Evolutionary conservation across 2,113 vertebrate genomes (phyloP).

Genomic region (Barbus barbus): DNA sequence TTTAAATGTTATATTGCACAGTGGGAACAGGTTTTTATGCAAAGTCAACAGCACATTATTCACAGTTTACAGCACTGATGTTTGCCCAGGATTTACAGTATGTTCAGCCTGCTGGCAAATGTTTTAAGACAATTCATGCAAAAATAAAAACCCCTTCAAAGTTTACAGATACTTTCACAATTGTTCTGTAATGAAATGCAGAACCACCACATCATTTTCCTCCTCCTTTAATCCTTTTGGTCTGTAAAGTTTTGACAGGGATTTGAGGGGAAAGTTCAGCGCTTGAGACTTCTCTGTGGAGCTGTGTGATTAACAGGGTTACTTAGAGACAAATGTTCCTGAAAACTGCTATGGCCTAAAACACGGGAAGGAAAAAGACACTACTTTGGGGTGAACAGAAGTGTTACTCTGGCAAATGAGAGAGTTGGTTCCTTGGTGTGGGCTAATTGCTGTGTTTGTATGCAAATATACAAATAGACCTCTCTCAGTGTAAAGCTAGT

Average conservation of each 20-base stretch:
- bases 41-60: slow-evolving; percentile 62
- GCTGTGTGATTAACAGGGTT: slow-evolving; percentile 40
- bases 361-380: slow-evolving; percentile 41
- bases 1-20: slow-evolving; percentile 35
- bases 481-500: not conserved
- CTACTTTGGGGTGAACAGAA: slow-evolving; percentile 35
- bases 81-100: slow-evolving; percentile 31
- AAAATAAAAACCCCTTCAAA: not conserved
- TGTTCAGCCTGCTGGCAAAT: slow-evolving; percentile 44
- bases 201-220: not conserved
- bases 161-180: slow-evolving; percentile 7
- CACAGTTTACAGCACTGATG: slow-evolving; percentile 35
- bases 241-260: slow-evolving; percentile 6
- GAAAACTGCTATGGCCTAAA: slow-evolving; percentile 38
- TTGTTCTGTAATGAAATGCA: not conserved
- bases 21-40: slow-evolving; percentile 34
- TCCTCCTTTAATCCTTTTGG: slow-evolving; percentile 33
- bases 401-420: slow-evolving; percentile 32
- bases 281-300: slow-evolving; percentile 29
- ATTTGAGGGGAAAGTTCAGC: slow-evolving; percentile 22
- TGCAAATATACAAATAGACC: slow-evolving; percentile 10
- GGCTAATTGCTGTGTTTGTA: not conserved
- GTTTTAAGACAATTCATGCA: slow-evolving; percentile 3
- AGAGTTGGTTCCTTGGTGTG: not conserved
- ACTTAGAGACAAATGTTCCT: slow-evolving; percentile 32